A percentile compares a stretch with the other conserved stretches of the same genome.
Evolutionary conservation across 1,140 invertebrate genomes (phyloP).

Genomic region (Cyphomyrmex costatus): DNA sequence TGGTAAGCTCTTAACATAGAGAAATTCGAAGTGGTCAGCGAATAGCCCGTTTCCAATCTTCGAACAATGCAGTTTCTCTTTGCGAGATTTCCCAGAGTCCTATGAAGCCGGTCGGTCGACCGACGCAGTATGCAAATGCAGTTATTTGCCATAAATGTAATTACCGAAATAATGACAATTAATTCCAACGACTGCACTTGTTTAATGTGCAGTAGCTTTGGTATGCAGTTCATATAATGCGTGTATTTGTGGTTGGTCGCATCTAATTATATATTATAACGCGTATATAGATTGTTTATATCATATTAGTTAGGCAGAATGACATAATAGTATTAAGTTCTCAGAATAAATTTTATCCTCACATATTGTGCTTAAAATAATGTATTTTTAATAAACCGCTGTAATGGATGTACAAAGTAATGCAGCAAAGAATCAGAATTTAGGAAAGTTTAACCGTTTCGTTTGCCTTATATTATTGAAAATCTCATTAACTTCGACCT

Average conservation of each 20-base stretch:
- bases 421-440: too few relatives aligned
- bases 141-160: slow-evolving; percentile 45
- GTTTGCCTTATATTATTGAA: too few relatives aligned
- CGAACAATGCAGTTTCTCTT: background rate
- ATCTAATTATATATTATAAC: slow-evolving; percentile 56
- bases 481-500: too few relatives aligned
- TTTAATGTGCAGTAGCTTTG: slow-evolving; percentile 8
- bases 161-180: slow-evolving; percentile 62
- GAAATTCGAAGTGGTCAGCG: slow-evolving; percentile 2
- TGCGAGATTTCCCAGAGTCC: background rate
- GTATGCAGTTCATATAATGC: slow-evolving; percentile 43
- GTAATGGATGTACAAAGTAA: too few relatives aligned
- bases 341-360: background rate
- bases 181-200: slow-evolving; percentile 36
- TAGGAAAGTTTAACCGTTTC: too few relatives aligned
- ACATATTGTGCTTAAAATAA: background rate
- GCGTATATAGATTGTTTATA: background rate
- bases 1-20: background rate
- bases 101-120: background rate
- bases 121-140: slow-evolving; percentile 18
- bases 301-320: slow-evolving; percentile 1
- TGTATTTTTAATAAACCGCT: too few relatives aligned
- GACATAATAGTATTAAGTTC: background rate
- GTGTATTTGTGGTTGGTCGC: background rate
- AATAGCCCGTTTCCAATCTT: slow-evolving; percentile 1